Base-by-base conservation (phyloP, 2,113 vertebrate species). In the Pica pica region DNA sequence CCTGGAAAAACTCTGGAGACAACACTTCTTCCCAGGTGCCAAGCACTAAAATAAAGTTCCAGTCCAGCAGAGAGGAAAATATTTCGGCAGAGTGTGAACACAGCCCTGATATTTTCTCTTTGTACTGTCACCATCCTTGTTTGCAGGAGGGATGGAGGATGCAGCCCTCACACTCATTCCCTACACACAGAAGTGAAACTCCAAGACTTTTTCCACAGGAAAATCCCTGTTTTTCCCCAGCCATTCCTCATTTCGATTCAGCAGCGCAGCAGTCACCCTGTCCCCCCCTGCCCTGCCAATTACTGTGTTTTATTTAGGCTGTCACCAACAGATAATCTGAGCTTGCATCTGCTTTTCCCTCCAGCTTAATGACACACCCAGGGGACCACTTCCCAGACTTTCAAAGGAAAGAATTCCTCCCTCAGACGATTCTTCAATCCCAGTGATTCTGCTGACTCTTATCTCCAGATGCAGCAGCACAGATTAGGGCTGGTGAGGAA, bases 361-460 rank as follows among this genome's bases (percentile, higher is more conserved):
- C 30, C 28, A 35, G 46, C 7, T 75, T 39, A 65, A 70, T 55
- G 75, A 88, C 88, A 77, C 75, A 31, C 67, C 35, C 75, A 10
- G 52, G 71, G 52, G 79, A 83, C 18, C 69, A 13, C 30, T 88
- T 87, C 77, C 52, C 57, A 28, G 60, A 8, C 23, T 92, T 93
- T 83, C 50, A 74, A 92, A 86, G 81, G 49, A 37, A 76, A 53
- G 31, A 90, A 88, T 93, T 92, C 17, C 52, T 69, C 71, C 64
- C 70, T 70, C 75, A 74, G 63, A 30, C 59, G 8, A 90, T 86
- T 75, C 83, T 75, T 94, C 92, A 88, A 5, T 49, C 46, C 18
- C 74, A 7, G 76, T 6, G 56, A 17, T 63, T 71, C 92, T 67
- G 71, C 55, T 24, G 83, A n/a, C 82, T 87, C 46, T 95, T 95